phyloP scores from a whole-genome alignment of 1,140 invertebrate species.

The Drosophila rufa region DNA sequence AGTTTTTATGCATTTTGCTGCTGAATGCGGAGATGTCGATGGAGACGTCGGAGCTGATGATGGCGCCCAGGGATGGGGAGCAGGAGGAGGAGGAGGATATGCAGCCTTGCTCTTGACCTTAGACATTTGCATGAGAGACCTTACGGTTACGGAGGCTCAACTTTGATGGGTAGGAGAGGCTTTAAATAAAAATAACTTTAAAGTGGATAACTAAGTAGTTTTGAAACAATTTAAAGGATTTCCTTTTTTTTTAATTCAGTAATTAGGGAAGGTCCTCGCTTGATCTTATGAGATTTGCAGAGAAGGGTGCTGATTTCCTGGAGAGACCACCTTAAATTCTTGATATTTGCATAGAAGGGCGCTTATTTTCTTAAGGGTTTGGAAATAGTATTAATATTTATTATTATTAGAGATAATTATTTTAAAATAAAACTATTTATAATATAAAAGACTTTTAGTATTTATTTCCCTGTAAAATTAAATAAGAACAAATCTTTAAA shows the following conservation, averaged over 20 bases:
- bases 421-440: neutral
- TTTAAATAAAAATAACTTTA: neutral
- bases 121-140: slow-evolving; percentile 69
- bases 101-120: slow-evolving; percentile 76
- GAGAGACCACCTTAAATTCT: too few species aligned
- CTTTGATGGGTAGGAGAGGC: slow-evolving; percentile 6
- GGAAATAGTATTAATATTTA: neutral
- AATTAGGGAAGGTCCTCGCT: neutral
- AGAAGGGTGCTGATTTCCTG: too few species aligned
- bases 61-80: slow-evolving; percentile 6
- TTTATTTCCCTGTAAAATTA: neutral
- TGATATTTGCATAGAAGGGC: neutral
- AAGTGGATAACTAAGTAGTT: neutral
- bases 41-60: slow-evolving; percentile 2
- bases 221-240: neutral
- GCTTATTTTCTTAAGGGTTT: neutral
- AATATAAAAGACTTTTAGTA: too few species aligned
- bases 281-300: neutral
- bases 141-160: neutral
- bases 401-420: neutral
- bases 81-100: slow-evolving; percentile 14
- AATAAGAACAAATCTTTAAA: neutral
- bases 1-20: slow-evolving; percentile 77
- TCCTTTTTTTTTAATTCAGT: neutral
- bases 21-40: slow-evolving; percentile 33